Evolutionary conservation across 2,113 vertebrate species (phyloP).

Genomic region (Datnioides undecimradiatus): DNA sequence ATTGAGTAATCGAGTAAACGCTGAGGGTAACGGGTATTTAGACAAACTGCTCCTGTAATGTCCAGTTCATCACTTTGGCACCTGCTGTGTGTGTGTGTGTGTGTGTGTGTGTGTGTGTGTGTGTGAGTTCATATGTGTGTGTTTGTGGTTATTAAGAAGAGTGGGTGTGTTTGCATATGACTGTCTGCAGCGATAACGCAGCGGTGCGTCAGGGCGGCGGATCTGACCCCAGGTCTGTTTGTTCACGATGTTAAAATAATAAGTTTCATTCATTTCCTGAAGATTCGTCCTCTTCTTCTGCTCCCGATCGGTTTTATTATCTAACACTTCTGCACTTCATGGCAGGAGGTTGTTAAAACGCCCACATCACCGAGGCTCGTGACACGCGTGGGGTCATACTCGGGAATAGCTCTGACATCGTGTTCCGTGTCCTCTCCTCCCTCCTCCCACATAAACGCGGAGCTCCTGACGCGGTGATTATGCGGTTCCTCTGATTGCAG

Average conservation of each 20-base stretch:
- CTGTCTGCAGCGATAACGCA: not conserved
- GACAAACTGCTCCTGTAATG: not conserved
- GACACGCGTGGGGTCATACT: not conserved
- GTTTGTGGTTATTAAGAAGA: not conserved
- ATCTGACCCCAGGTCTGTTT: not conserved
- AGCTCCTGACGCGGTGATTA: constrained; percentile 24
- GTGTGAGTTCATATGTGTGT: not conserved
- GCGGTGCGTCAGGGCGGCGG: not conserved
- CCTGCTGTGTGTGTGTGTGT: not conserved
- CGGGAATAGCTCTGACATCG: not conserved
- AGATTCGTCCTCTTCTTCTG: too few species aligned
- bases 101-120: not conserved
- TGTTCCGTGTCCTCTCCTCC: not conserved
- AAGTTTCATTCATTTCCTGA: too few species aligned
- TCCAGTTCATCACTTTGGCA: not conserved
- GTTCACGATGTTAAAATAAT: too few species aligned
- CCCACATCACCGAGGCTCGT: not conserved
- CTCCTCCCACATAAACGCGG: constrained; percentile 21
- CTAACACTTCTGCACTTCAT: not conserved
- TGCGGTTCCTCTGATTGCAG: not conserved
- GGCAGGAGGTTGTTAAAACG: too few species aligned
- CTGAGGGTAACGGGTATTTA: not conserved
- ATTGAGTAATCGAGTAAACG: not conserved
- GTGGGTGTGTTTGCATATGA: constrained; percentile 16
- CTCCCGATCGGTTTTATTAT: not conserved